These are phyloP conservation scores for Petrolisthes manimaculis DNA, from an alignment of 2,888 invertebrate genomes.

Conservation along the genomic window DNA sequence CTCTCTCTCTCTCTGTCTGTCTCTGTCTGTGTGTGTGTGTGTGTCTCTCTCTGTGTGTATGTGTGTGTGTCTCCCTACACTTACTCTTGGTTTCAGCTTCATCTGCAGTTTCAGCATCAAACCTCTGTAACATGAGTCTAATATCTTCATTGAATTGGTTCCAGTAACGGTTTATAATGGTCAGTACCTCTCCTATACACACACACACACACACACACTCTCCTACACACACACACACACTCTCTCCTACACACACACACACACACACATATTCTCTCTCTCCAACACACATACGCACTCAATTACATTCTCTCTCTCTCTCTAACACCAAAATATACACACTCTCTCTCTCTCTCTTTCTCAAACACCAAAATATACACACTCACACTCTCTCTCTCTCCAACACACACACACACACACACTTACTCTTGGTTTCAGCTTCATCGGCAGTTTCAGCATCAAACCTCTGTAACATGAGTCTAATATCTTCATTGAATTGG, in stretches of 20 bases:
- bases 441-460: slow-evolving; percentile 98
- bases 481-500: slow-evolving; percentile 95
- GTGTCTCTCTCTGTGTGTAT: neutral
- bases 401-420: neutral
- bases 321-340: neutral
- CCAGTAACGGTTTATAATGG: slow-evolving; percentile 97
- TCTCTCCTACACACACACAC: no score
- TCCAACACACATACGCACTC: no score
- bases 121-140: slow-evolving; percentile 90
- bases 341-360: neutral
- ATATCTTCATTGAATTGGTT: slow-evolving; percentile 97
- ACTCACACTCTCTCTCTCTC: neutral
- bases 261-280: no score
- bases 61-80: no score
- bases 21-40: neutral
- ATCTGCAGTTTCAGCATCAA: slow-evolving; percentile 97
- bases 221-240: no score
- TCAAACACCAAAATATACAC: neutral
- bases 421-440: slow-evolving; percentile 90
- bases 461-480: slow-evolving; percentile 92
- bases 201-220: no score
- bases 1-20: neutral
- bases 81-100: slow-evolving; percentile 94
- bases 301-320: no score
- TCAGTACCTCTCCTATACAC: no score